Evolutionary conservation across 1,140 invertebrate genomes (phyloP).

Genomic region (Argopecten irradians): DNA sequence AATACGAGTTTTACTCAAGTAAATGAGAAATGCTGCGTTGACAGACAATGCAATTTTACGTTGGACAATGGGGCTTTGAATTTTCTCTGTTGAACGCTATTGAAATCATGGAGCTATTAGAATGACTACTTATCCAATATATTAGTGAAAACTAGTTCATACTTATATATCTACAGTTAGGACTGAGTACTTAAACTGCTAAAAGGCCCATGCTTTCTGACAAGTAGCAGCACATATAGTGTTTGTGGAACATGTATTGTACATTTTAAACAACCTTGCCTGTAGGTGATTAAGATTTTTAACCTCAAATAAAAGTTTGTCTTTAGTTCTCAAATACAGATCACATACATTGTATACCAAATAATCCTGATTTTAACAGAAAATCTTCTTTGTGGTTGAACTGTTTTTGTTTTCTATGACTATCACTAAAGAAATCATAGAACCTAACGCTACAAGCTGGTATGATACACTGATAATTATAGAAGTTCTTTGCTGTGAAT

Average conservation of each 20-base stretch:
- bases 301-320: too few relatives aligned
- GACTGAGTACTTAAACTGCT: background rate
- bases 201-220: background rate
- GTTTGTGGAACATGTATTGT: background rate
- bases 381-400: too few relatives aligned
- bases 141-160: background rate
- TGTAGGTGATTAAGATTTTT: background rate
- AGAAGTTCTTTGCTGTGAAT: too few relatives aligned
- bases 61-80: background rate
- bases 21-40: background rate
- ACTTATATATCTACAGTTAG: background rate
- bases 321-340: too few relatives aligned
- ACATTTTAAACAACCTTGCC: background rate
- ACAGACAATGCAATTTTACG: constrained; percentile 8
- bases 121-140: background rate
- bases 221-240: background rate
- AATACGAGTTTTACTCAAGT: background rate
- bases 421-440: too few relatives aligned
- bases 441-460: too few relatives aligned
- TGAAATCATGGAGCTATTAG: background rate
- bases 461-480: too few relatives aligned
- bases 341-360: too few relatives aligned
- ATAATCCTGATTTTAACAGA: too few relatives aligned
- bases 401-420: too few relatives aligned
- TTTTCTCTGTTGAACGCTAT: background rate